Base-by-base conservation (phyloP, 2,113 vertebrate genomes). In the Rattus rattus region DNA sequence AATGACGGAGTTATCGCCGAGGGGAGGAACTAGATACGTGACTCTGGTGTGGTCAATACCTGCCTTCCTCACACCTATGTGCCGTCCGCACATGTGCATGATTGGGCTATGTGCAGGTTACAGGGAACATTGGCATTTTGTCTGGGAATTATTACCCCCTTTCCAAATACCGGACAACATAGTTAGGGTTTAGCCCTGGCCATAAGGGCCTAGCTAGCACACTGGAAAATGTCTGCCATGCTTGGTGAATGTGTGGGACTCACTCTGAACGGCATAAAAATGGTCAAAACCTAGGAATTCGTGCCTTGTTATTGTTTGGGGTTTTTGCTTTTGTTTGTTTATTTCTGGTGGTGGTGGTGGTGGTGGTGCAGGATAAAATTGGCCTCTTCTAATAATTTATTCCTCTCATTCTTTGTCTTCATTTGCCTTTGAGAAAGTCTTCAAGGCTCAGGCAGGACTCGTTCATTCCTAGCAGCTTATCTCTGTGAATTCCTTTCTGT, bases 401-500 rank as follows among this genome's bases (percentile, higher is more conserved):
- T 73, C 97, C 95, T 88, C 85, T 97, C 91, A 81, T 97, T 98
- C 96, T 97, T 95, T 95, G 96, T 95, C 88, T 56, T 93, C 89
- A 91, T 96, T 98, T 98, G 52, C 95, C 91, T 97, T 92, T 97
- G 96, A 97, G 91, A 96, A 92, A 94, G 49, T 94, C 83, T 94
- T 59, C 90, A 96, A 96, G 94, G 63, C 96, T 98, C 89, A 63
- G 91, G 95, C 97, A 88, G 12, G 9, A 97, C 90, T 97, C 98
- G 95, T 87, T 97, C 97, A 96, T 94, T 97, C 97, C 98, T 98
- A 97, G 97, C 59, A 98, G 94, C 94, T 92, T 96, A 96, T 98
- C 61, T 94, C 92, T 97, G 98, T 99, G 98, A 99, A 99, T 98
- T 95, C 98, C 96, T 73, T 98, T 98, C 98, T 98, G 98, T 99